phyloP scores from a whole-genome alignment of 2,797 vertebrate genomes.

The Tragelaphus oryx region DNA sequence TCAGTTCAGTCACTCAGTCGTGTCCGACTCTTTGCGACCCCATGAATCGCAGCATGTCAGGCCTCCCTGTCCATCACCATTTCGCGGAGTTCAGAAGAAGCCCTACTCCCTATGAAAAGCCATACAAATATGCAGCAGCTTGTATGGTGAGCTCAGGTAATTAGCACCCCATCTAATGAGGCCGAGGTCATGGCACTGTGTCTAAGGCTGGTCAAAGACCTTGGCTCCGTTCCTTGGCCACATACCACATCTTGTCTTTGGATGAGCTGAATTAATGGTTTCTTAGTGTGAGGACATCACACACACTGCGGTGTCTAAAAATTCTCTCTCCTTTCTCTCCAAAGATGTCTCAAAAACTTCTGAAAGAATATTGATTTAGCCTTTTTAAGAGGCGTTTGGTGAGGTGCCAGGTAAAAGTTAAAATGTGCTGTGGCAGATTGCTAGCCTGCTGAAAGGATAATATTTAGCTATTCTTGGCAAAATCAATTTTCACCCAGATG shows the following conservation, averaged over 20 bases:
- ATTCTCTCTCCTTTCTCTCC: not conserved
- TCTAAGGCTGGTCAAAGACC: not conserved
- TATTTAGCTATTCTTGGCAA: not conserved
- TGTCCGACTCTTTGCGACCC: no score
- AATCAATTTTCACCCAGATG: not conserved
- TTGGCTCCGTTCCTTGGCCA: not conserved
- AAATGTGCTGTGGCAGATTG: not conserved
- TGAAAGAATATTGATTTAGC: not conserved
- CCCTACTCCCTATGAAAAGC: not conserved
- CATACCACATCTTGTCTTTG: not conserved
- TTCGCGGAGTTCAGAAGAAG: not conserved
- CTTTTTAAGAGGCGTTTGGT: not conserved
- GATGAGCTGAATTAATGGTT: not conserved
- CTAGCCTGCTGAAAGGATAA: not conserved
- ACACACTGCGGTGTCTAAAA: not conserved
- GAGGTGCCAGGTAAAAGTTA: not conserved
- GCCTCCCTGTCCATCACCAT: no score
- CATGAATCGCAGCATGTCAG: no score
- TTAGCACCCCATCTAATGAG: not conserved
- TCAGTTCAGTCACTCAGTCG: no score
- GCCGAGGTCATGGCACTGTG: not conserved
- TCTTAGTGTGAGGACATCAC: not conserved
- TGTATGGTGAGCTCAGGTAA: not conserved
- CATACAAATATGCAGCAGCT: not conserved
- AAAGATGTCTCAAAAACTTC: not conserved